Percentiles rank a stretch among this genome's conserved stretches.
Conservation (phyloP, 2,888 invertebrate genomes). For the Muscina levida region DNA sequence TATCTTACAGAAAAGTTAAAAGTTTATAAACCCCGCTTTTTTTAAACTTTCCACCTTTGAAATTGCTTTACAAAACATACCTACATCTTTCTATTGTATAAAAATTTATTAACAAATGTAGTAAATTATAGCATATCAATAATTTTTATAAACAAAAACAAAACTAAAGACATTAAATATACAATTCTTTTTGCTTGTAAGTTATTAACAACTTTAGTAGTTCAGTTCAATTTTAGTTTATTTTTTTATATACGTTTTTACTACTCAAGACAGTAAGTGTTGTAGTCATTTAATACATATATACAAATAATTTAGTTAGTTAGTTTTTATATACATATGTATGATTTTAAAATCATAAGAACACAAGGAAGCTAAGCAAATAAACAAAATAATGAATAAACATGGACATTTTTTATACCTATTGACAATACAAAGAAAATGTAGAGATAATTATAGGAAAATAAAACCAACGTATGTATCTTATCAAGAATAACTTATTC, state of each 20-base stretch:
- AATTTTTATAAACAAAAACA: constrained; percentile 32
- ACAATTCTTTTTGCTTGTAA: constrained; percentile 4
- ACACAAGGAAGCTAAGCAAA: too few relatives aligned
- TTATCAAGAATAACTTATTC: neutral
- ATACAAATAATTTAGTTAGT: too few relatives aligned
- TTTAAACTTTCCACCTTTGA: neutral
- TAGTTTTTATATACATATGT: too few relatives aligned
- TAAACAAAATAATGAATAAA: too few relatives aligned
- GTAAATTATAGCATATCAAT: constrained; percentile 63
- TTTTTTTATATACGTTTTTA: constrained; percentile 10
- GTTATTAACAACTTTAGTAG: too few relatives aligned
- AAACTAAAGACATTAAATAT: constrained; percentile 39
- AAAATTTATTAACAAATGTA: constrained; percentile 18
- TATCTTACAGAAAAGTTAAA: neutral
- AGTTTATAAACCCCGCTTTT: neutral
- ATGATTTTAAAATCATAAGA: too few relatives aligned
- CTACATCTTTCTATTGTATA: too few relatives aligned
- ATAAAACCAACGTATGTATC: too few relatives aligned
- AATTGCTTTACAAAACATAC: too few relatives aligned
- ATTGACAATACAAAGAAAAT: constrained; percentile 63
- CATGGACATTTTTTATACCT: constrained; percentile 59
- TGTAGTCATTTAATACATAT: constrained; percentile 28
- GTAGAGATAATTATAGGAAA: too few relatives aligned
- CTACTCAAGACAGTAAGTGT: constrained; percentile 18
- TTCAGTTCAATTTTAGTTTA: too few relatives aligned